Evolutionary conservation across 2,797 vertebrate species (phyloP), one percentile per base, ranked within the genome.

Genomic region (Sebastes kiyomatsui): DNA sequence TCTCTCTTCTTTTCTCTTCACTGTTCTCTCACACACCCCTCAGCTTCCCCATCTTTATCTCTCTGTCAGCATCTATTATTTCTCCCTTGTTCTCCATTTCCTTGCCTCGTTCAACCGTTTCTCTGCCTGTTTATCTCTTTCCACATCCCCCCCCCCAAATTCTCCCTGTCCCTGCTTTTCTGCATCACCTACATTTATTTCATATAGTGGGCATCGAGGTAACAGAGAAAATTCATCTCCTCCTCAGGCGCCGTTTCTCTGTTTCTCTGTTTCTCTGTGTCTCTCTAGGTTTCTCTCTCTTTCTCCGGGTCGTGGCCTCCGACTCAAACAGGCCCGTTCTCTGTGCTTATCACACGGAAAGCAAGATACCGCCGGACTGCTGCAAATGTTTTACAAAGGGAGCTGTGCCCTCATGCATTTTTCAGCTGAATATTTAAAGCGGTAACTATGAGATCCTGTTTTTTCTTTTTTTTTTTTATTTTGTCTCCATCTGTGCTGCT

Each of bases 371-470:
- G 23, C 73, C 71, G 76, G 79, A 60, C 52, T 71, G 77, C 72
- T 82, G 73, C 68, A 75, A 67, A 73, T 90, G 86, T 92, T 86
- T 87, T 74, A 87, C 82, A 84, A 52, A 72, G 67, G 70, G 33
- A 80, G 55, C 67, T 20, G 18, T 69, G 82, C 64, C 77, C 72
- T 86, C 62, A 75, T 87, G 75, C 75, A 89, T 83, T 82, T 85
- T 85, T 85, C 65, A 87, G 66, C 32, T 16, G 66, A 87, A 84
- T 81, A 78, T 87, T 82, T 67, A 79, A 81, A 84, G 60, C 9
- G 0, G 25, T 25, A 55, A 68, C 52, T 67, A 68, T 42, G 64
- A 73, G 49, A 69, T 38, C 9, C 30, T 56, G 22, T 64, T 71
- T 62, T 62, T 42, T 49, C 16, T 42, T 42, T 42, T 42, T 42